A percentile compares a stretch with the other conserved stretches of the same genome.
Conservation (phyloP, 2,888 invertebrate genomes). For the Ochlodes sylvanus region DNA sequence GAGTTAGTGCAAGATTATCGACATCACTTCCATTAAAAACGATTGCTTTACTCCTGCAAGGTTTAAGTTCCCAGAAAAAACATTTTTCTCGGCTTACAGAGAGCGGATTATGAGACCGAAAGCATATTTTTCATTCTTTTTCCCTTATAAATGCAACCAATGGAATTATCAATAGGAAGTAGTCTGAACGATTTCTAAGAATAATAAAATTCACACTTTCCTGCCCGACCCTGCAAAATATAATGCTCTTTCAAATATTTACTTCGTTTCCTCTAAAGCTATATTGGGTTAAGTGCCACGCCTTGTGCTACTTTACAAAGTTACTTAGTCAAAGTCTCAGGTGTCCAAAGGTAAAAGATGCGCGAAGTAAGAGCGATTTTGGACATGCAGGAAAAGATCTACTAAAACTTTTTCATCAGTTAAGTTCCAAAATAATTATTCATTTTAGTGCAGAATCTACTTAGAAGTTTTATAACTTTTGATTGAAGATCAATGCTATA, state of each 20-base stretch:
- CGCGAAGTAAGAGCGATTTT: slow-evolving; percentile 4
- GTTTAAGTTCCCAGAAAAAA: no score
- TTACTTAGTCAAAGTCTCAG: slow-evolving; percentile 28
- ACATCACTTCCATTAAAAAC: no score
- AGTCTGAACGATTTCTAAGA: no score
- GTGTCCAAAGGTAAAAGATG: slow-evolving; percentile 16
- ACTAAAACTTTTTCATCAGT: not conserved
- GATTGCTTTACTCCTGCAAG: no score
- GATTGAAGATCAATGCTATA: no score
- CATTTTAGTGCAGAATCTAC: no score
- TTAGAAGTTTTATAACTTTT: no score
- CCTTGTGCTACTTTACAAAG: slow-evolving; percentile 15
- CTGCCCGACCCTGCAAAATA: not conserved
- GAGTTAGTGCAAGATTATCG: not conserved
- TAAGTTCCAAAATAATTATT: not conserved
- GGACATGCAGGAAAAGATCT: not conserved
- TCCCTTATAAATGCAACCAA: no score
- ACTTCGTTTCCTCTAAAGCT: not conserved
- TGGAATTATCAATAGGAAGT: no score
- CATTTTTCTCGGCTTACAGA: no score
- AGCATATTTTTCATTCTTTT: no score
- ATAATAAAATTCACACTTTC: not conserved
- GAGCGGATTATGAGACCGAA: no score
- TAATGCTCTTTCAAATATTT: slow-evolving; percentile 8
- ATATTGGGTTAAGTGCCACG: slow-evolving; percentile 17